phyloP scores from a whole-genome alignment of 2,113 vertebrate genomes.

The Anolis carolinensis region DNA sequence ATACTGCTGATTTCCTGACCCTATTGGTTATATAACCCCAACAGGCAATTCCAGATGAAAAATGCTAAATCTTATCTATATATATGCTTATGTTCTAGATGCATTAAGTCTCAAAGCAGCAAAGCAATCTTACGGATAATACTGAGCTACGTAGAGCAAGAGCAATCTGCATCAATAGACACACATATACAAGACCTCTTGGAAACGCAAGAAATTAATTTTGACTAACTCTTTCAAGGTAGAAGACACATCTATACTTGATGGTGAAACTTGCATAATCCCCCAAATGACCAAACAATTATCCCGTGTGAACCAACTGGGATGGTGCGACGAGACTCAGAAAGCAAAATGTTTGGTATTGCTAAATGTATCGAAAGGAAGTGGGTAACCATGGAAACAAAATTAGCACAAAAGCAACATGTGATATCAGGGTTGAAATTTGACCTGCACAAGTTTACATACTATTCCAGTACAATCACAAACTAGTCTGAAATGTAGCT shows the following conservation, averaged over 20 bases:
- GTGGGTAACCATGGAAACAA: constrained; percentile 38
- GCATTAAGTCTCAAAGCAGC: too few species aligned
- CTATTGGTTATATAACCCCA: neutral
- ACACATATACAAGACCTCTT: neutral
- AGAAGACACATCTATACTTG: constrained; percentile 7
- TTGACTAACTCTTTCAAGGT: constrained; percentile 33
- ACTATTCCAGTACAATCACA: neutral
- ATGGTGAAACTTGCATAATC: constrained; percentile 46
- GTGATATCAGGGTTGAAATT: constrained; percentile 29
- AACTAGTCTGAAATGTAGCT: neutral
- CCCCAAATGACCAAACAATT: neutral
- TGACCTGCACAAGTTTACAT: neutral
- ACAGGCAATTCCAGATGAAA: neutral
- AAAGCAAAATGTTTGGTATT: constrained; percentile 24
- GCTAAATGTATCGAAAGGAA: constrained; percentile 34
- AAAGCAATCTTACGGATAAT: neutral
- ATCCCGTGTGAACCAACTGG: neutral
- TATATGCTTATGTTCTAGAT: neutral
- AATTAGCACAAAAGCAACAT: constrained; percentile 33
- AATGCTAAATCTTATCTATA: neutral
- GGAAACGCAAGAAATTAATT: neutral
- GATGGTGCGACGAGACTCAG: constrained; percentile 18
- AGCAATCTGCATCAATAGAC: neutral
- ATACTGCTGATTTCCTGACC: too few species aligned
- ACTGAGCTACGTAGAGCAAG: neutral